phyloP scores from a whole-genome alignment of 2,888 invertebrate genomes.

The Eilema griseolum region DNA sequence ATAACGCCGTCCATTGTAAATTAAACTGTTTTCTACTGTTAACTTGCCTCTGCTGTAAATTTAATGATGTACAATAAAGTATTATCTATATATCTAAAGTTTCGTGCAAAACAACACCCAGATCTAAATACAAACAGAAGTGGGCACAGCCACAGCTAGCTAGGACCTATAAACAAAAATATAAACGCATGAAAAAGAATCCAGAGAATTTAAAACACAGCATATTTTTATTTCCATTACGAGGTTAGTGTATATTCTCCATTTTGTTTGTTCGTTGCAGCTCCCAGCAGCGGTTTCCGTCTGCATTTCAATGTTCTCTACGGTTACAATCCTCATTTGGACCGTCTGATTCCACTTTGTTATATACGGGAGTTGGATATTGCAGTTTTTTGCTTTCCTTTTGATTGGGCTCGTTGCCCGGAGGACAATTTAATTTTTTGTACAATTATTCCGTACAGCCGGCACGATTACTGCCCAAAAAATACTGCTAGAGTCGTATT shows the following conservation, averaged over 20 bases:
- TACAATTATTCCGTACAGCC: conserved; percentile 28
- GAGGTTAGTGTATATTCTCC: conserved; percentile 33
- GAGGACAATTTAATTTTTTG: conserved; percentile 36
- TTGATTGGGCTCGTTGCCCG: conserved; percentile 43
- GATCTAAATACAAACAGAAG: conserved; percentile 8
- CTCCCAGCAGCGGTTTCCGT: conserved; percentile 29
- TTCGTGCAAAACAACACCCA: too few species aligned
- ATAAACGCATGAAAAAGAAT: neutral
- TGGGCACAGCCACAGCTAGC: neutral
- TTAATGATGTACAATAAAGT: too few species aligned
- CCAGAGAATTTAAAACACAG: neutral
- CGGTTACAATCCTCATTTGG: conserved; percentile 50
- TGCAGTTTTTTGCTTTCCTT: conserved; percentile 41
- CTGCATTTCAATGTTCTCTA: conserved; percentile 43
- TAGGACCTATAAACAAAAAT: neutral
- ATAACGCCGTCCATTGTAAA: too few species aligned
- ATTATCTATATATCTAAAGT: too few species aligned
- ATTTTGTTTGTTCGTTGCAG: conserved; percentile 31
- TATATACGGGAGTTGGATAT: conserved; percentile 44
- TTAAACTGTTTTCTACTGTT: too few species aligned
- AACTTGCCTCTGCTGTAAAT: too few species aligned
- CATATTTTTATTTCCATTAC: conserved; percentile 27
- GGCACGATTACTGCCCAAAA: neutral
- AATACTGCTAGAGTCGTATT: neutral
- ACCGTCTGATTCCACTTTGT: conserved; percentile 43